Evolutionary conservation across 2,113 vertebrate species (phyloP).

Genomic region (Podarcis raffonei): DNA sequence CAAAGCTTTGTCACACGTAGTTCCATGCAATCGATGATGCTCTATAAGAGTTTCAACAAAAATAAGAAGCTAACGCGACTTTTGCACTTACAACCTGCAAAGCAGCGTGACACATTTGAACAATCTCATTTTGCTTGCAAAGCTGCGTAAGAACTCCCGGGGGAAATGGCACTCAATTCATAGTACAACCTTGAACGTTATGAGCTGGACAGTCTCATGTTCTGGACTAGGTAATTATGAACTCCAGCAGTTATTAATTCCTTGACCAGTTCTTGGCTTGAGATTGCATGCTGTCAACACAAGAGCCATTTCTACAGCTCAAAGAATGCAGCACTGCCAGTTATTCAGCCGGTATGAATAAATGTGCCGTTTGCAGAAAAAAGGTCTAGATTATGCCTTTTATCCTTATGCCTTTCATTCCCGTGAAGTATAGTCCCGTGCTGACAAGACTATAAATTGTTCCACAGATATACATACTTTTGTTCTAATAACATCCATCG

Average conservation of each 20-base stretch:
- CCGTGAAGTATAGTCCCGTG: background rate
- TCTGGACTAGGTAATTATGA: background rate
- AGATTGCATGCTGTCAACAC: background rate
- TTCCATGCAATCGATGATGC: background rate
- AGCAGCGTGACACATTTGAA: background rate
- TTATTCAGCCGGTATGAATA: background rate
- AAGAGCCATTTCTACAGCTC: background rate
- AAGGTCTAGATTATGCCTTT: background rate
- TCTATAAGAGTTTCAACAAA: background rate
- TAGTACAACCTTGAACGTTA: background rate
- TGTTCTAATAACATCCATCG: background rate
- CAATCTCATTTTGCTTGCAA: background rate
- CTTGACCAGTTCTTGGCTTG: background rate
- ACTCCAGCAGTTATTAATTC: background rate
- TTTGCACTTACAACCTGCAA: background rate
- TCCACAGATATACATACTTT: background rate
- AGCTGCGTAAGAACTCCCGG: background rate
- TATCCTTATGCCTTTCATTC: background rate
- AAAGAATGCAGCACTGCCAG: background rate
- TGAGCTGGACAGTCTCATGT: background rate
- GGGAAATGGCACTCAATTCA: background rate
- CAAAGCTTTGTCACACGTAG: background rate
- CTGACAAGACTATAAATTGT: background rate
- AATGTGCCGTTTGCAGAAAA: background rate
- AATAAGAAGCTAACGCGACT: background rate